Conservation (phyloP, 2,888 invertebrate species). For the Listrodromus nycthemerus region DNA sequence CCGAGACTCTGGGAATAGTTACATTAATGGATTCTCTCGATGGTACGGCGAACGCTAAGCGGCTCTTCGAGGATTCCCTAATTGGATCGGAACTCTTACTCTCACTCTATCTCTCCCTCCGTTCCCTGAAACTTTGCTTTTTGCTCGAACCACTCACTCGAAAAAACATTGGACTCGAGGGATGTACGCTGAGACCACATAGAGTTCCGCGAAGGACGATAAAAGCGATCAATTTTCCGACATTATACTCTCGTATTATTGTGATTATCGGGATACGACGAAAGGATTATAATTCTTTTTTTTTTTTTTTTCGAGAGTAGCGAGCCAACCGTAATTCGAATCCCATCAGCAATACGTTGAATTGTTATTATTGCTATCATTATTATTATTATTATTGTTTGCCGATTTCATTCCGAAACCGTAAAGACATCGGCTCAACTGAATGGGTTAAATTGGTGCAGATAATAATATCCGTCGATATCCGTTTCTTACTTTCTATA, state of each 20-base stretch:
- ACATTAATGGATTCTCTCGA: constrained; percentile 55
- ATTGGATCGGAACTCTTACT: constrained; percentile 29
- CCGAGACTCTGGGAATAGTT: constrained; percentile 49
- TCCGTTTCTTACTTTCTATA: constrained; percentile 27
- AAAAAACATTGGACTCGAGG: constrained; percentile 22
- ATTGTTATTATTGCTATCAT: background rate
- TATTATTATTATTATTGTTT: too few species aligned
- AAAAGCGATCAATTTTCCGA: constrained; percentile 48
- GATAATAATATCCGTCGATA: constrained; percentile 2
- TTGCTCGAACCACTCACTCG: constrained; percentile 10
- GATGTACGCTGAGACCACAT: background rate
- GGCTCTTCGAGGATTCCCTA: constrained; percentile 49
- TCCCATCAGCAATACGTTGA: constrained; percentile 15
- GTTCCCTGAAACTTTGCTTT: constrained; percentile 27
- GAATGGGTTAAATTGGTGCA: too few species aligned
- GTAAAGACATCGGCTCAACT: too few species aligned
- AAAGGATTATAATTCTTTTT: constrained; percentile 1
- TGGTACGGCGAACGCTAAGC: constrained; percentile 16
- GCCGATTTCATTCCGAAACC: too few species aligned
- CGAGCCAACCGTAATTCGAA: constrained; percentile 7
- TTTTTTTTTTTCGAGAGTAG: constrained; percentile 7
- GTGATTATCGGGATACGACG: constrained; percentile 1
- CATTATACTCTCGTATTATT: constrained; percentile 12
- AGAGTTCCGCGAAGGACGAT: constrained; percentile 19
- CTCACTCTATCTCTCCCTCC: background rate